These are phyloP conservation scores for Heptranchias perlo DNA, from an alignment of 2,113 vertebrate genomes.

Conservation along the genomic window DNA sequence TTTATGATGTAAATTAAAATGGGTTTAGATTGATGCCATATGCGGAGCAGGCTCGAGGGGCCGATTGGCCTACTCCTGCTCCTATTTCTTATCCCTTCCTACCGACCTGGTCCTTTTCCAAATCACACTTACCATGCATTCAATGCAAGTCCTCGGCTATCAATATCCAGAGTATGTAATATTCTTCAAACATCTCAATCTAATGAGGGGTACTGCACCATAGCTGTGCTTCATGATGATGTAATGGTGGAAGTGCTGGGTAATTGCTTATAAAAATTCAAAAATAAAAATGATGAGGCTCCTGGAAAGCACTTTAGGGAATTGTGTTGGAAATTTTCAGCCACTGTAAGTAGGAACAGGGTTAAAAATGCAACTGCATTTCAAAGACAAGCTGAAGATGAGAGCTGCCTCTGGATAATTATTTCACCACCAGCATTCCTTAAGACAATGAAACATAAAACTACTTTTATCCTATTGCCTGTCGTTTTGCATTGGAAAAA, in stretches of 20 bases:
- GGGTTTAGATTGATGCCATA: neutral
- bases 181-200: neutral
- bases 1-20: neutral
- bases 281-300: constrained; percentile 18
- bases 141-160: neutral
- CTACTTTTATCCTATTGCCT: neutral
- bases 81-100: no score
- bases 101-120: neutral
- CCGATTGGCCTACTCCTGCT: no score
- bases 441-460: neutral
- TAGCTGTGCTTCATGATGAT: neutral
- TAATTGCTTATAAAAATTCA: constrained; percentile 31
- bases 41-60: no score
- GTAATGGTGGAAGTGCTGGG: constrained; percentile 1
- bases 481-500: neutral
- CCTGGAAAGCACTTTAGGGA: constrained; percentile 17
- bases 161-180: neutral
- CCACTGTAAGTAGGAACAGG: neutral
- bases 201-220: neutral
- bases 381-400: neutral
- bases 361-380: constrained; percentile 8
- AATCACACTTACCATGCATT: neutral
- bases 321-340: neutral
- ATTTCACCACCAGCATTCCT: neutral
- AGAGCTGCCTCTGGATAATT: neutral